Conservation (phyloP, 64 coral and sea anemone genomes). For the Dendrophyllia cribrosa region DNA sequence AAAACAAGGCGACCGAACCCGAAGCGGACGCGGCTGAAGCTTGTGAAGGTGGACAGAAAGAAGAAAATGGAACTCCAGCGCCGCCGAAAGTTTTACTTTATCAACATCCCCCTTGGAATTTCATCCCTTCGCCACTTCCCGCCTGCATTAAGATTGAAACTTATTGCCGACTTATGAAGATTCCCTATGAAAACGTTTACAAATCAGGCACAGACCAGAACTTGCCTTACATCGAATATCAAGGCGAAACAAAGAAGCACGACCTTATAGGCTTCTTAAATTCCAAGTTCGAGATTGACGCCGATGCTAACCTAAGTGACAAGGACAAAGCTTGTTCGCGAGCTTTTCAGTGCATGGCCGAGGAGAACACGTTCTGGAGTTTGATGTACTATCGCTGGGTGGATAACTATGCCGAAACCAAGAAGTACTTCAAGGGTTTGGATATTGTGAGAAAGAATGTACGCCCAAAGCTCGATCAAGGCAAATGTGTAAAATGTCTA, state of each 20-base stretch:
- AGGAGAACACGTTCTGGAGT: conserved; percentile 98
- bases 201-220: conserved; percentile 90
- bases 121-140: conserved; percentile 84
- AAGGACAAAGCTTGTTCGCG: conserved; percentile 82
- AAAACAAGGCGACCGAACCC: conserved; percentile 55
- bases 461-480: conserved; percentile 94
- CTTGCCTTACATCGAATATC: conserved; percentile 95
- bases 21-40: conserved; percentile 51
- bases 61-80: conserved; percentile 72
- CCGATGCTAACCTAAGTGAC: conserved; percentile 67
- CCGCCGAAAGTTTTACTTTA: conserved; percentile 88
- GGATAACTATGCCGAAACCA: conserved; percentile 96
- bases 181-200: conserved; percentile 95
- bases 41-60: conserved; percentile 62
- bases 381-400: conserved; percentile 99
- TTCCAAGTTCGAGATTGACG: conserved; percentile 87
- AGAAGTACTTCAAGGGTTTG: conserved; percentile 96
- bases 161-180: conserved; percentile 86
- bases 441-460: conserved; percentile 84
- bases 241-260: conserved; percentile 94
- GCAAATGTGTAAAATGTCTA: conserved; percentile 97
- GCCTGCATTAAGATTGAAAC: conserved; percentile 91
- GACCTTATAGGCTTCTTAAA: conserved; percentile 88
- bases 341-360: conserved; percentile 92
- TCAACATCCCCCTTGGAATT: conserved; percentile 81